phyloP scores from a whole-genome alignment of 1,140 invertebrate genomes.

The Ostrea denselamellosa region DNA sequence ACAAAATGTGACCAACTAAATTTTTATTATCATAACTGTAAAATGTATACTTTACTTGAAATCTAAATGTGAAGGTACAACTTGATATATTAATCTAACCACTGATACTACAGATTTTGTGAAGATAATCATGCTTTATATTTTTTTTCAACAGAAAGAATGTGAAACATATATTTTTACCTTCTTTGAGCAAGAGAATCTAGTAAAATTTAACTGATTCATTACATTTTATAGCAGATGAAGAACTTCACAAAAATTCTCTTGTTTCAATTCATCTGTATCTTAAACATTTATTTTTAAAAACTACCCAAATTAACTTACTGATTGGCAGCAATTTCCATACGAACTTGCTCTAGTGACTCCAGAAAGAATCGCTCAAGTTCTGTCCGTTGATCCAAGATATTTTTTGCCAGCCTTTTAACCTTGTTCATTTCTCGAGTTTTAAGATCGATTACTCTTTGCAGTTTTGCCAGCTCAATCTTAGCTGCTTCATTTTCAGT shows the following conservation, averaged over 20 bases:
- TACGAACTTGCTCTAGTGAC: slow-evolving; percentile 75
- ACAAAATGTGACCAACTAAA: not conserved
- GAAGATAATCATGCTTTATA: not conserved
- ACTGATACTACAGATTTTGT: not conserved
- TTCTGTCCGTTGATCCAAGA: slow-evolving; percentile 78
- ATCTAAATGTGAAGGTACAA: not conserved
- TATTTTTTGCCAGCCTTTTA: slow-evolving; percentile 78
- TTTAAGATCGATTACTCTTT: slow-evolving; percentile 77
- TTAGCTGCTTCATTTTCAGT: slow-evolving; percentile 73
- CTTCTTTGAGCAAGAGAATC: not conserved
- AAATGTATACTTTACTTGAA: not conserved
- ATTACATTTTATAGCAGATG: not conserved
- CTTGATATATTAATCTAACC: not conserved
- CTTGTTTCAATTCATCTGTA: not conserved
- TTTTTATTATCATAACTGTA: not conserved
- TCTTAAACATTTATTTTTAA: not conserved
- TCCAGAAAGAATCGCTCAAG: slow-evolving; percentile 78
- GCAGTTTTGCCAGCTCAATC: slow-evolving; percentile 76
- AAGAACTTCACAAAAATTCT: not conserved
- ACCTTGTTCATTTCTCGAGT: slow-evolving; percentile 78
- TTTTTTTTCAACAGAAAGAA: not conserved
- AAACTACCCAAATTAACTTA: slow-evolving; percentile 59
- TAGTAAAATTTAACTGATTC: not conserved
- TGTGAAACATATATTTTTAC: slow-evolving; percentile 19
- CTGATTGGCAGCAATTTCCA: slow-evolving; percentile 77